A percentile compares a stretch with the other conserved stretches of the same genome.
These are phyloP conservation scores for Pterocles orientalis DNA, from an alignment of 2,113 vertebrate species.

Conservation along the genomic window DNA sequence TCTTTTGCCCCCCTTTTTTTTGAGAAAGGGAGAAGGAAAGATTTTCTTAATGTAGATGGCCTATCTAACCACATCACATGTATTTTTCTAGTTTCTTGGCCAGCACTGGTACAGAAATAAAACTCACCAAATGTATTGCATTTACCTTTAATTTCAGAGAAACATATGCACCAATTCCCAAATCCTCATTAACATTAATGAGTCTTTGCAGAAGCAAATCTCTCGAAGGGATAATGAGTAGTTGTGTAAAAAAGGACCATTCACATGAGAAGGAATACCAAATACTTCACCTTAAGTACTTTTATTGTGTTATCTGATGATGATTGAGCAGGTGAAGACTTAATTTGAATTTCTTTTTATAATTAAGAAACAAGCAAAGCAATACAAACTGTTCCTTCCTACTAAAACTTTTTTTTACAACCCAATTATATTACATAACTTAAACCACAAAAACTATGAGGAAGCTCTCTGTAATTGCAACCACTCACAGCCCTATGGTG, in stretches of 20 bases:
- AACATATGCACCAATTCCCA: background rate
- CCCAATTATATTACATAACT: background rate
- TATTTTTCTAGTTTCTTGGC: background rate
- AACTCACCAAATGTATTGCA: background rate
- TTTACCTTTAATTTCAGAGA: background rate
- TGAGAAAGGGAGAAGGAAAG: fast-evolving
- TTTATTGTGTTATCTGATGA: background rate
- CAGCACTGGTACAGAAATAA: background rate
- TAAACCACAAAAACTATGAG: background rate
- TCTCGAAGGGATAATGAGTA: background rate
- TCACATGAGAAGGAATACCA: background rate
- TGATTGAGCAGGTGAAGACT: background rate
- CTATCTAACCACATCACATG: background rate
- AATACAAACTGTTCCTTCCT: background rate
- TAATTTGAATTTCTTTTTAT: background rate
- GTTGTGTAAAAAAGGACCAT: background rate
- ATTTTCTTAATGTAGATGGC: background rate
- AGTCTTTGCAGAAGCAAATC: background rate
- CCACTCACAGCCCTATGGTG: background rate
- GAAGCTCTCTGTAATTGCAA: background rate
- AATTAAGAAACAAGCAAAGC: background rate
- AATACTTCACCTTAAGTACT: background rate
- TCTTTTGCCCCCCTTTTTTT: background rate
- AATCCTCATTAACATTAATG: background rate
- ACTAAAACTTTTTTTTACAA: background rate